These are phyloP conservation scores for Bombus superbus DNA, from an alignment of 1,140 invertebrate genomes.

Conservation along the genomic window DNA sequence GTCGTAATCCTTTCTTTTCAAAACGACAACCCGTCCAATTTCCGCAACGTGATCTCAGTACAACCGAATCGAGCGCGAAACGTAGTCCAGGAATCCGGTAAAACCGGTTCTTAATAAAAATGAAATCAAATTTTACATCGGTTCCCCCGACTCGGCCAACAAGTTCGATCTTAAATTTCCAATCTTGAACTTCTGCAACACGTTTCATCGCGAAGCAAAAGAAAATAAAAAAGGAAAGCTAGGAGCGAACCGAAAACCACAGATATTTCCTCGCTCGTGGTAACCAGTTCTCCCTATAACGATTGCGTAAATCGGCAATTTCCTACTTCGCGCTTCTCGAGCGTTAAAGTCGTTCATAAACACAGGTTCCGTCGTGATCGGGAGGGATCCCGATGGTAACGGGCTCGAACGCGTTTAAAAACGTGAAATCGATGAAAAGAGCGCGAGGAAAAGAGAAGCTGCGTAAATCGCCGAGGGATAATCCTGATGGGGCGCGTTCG, in stretches of 20 bases:
- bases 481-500: slow-evolving; percentile 55
- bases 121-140: slow-evolving; percentile 9
- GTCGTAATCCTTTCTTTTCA: not conserved
- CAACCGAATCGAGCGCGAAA: slow-evolving; percentile 3
- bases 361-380: slow-evolving; percentile 24
- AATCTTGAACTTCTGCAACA: not conserved
- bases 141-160: not conserved
- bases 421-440: slow-evolving; percentile 53
- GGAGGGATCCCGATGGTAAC: slow-evolving; percentile 17
- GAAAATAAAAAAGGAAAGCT: not conserved
- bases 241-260: not conserved
- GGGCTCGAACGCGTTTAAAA: slow-evolving; percentile 35
- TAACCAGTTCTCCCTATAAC: not conserved
- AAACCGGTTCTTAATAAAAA: slow-evolving; percentile 23
- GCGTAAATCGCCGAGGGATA: slow-evolving; percentile 62
- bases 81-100: not conserved
- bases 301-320: slow-evolving; percentile 32
- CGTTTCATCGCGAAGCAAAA: not conserved
- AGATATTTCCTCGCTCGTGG: not conserved
- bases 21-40: not conserved
- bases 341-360: slow-evolving; percentile 26
- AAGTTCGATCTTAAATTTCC: not conserved
- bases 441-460: slow-evolving; percentile 35
- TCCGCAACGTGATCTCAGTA: slow-evolving; percentile 3
- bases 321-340: not conserved